These are phyloP conservation scores for Prunella fulvescens DNA, from an alignment of 2,113 vertebrate genomes.

Conservation along the genomic window DNA sequence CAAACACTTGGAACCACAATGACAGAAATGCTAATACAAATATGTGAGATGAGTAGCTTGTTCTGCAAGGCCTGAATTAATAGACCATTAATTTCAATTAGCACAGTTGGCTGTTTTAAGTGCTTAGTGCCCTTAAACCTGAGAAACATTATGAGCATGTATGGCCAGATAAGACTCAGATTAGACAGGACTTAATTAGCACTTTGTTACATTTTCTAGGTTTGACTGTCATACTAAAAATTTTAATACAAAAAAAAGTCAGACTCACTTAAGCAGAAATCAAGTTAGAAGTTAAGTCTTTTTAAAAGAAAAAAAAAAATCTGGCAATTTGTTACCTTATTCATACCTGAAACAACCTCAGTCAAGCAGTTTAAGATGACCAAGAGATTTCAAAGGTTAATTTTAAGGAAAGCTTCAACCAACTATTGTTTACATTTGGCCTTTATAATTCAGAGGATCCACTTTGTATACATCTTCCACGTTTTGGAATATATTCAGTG, in stretches of 20 bases:
- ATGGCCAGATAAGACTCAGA: not conserved
- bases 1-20: not conserved
- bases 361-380: not conserved
- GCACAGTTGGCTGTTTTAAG: not conserved
- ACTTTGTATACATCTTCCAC: not conserved
- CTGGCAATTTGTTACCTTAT: not conserved
- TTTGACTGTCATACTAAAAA: not conserved
- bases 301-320: not conserved
- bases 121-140: not conserved
- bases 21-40: not conserved
- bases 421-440: not conserved
- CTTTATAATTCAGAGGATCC: not conserved
- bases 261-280: not conserved
- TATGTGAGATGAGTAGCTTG: not conserved
- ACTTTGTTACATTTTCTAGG: not conserved
- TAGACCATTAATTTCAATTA: constrained; percentile 6
- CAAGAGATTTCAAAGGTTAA: not conserved
- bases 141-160: not conserved
- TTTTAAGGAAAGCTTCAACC: not conserved
- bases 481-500: not conserved
- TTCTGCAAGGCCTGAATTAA: not conserved
- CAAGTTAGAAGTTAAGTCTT: not conserved
- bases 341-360: not conserved
- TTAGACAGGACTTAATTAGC: not conserved
- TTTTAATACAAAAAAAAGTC: not conserved